Evolutionary conservation across 2,797 vertebrate species (phyloP).

Genomic region (Typhlichthys eigenmanni): DNA sequence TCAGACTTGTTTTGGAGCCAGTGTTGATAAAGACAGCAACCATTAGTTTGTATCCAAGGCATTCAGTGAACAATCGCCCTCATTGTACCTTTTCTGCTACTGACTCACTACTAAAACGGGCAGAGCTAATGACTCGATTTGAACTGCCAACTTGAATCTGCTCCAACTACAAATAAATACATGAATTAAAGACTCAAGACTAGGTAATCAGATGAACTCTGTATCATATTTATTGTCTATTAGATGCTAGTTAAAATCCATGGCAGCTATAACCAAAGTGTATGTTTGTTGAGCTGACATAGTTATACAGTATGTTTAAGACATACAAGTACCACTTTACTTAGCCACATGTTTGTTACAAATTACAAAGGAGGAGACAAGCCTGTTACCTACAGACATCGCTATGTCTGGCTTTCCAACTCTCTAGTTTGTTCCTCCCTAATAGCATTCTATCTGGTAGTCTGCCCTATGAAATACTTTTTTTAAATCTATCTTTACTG

Average conservation of each 20-base stretch:
- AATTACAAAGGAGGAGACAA: neutral
- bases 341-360: conserved; percentile 1
- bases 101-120: conserved; percentile 52
- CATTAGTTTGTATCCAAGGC: conserved; percentile 61
- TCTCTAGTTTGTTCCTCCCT: neutral
- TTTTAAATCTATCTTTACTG: too few relatives aligned
- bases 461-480: too few relatives aligned
- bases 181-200: neutral
- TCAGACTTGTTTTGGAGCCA: conserved; percentile 59
- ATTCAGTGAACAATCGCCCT: conserved; percentile 63
- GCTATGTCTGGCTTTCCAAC: neutral
- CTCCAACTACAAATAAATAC: neutral
- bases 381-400: neutral
- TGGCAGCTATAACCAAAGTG: neutral
- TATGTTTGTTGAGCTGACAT: neutral
- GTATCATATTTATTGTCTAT: neutral
- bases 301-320: neutral
- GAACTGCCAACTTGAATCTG: neutral
- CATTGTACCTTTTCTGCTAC: conserved; percentile 57
- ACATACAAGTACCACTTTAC: neutral
- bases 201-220: neutral
- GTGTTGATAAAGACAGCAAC: conserved; percentile 70
- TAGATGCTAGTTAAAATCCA: neutral
- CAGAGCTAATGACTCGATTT: conserved; percentile 25
- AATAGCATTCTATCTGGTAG: neutral